These are phyloP conservation scores for Amblyraja radiata DNA, from an alignment of 2,797 vertebrate genomes.

Conservation along the genomic window DNA sequence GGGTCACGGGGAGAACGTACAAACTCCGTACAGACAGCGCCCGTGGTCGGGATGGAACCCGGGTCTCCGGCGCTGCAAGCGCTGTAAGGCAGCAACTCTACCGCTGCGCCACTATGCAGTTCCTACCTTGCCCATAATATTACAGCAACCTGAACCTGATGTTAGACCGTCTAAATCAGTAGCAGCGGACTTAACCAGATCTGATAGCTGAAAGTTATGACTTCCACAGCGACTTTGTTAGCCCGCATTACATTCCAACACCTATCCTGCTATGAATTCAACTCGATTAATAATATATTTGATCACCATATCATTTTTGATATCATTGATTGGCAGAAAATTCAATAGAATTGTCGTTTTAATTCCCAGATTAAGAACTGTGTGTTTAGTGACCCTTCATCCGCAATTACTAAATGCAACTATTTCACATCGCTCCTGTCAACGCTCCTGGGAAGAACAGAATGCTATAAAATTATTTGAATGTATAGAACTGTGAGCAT, in stretches of 20 bases:
- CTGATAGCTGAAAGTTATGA: background rate
- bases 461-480: background rate
- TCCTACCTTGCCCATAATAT: too few species aligned
- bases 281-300: conserved; percentile 12
- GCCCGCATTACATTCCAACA: background rate
- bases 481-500: background rate
- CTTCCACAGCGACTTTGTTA: background rate
- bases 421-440: background rate
- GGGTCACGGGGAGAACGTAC: too few species aligned
- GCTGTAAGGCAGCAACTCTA: too few species aligned
- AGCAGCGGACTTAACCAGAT: background rate
- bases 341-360: conserved; percentile 17
- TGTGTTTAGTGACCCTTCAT: background rate
- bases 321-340: background rate
- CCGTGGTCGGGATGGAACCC: too few species aligned
- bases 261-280: background rate
- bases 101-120: too few species aligned
- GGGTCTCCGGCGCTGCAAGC: too few species aligned
- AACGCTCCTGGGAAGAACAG: background rate
- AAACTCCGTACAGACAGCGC: too few species aligned
- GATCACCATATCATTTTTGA: background rate
- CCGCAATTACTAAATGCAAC: background rate
- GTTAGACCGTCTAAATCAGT: background rate
- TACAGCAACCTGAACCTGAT: too few species aligned
- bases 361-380: conserved; percentile 4